A percentile compares a stretch with the other conserved stretches of the same genome.
Evolutionary conservation across 2,888 invertebrate genomes (phyloP).

Genomic region (Petrophora chlorosata): DNA sequence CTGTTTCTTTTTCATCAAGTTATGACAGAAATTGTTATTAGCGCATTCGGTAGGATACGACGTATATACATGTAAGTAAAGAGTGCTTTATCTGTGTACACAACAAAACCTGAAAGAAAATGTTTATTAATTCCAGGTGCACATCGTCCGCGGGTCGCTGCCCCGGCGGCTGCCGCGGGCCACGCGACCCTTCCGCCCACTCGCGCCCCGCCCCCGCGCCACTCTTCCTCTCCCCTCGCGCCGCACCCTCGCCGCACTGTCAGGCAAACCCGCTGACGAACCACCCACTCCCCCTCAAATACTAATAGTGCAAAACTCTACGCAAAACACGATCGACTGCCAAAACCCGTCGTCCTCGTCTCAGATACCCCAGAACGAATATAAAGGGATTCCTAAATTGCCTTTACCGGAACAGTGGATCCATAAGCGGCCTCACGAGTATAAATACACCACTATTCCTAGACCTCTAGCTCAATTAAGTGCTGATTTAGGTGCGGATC

Average conservation of each 20-base stretch:
- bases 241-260: conserved; percentile 42
- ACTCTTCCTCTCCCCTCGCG: conserved; percentile 35
- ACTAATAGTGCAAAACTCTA: conserved; percentile 45
- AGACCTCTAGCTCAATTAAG: conserved; percentile 66
- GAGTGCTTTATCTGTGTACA: too few relatives aligned
- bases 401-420: conserved; percentile 77
- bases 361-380: conserved; percentile 41
- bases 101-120: not conserved
- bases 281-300: conserved; percentile 45
- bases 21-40: too few relatives aligned
- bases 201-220: conserved; percentile 37
- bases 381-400: conserved; percentile 58
- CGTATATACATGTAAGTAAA: too few relatives aligned
- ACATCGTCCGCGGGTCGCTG: conserved; percentile 59
- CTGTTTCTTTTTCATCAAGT: too few relatives aligned
- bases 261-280: conserved; percentile 42
- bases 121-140: conserved; percentile 58
- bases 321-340: conserved; percentile 7
- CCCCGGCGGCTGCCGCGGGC: conserved; percentile 31
- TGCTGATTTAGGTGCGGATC: conserved; percentile 63
- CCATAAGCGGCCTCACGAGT: conserved; percentile 68
- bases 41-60: too few relatives aligned
- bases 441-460: conserved; percentile 69
- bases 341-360: conserved; percentile 34
- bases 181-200: conserved; percentile 31